These are phyloP conservation scores for Halesus radiatus DNA, from an alignment of 1,140 invertebrate species.

Conservation along the genomic window DNA sequence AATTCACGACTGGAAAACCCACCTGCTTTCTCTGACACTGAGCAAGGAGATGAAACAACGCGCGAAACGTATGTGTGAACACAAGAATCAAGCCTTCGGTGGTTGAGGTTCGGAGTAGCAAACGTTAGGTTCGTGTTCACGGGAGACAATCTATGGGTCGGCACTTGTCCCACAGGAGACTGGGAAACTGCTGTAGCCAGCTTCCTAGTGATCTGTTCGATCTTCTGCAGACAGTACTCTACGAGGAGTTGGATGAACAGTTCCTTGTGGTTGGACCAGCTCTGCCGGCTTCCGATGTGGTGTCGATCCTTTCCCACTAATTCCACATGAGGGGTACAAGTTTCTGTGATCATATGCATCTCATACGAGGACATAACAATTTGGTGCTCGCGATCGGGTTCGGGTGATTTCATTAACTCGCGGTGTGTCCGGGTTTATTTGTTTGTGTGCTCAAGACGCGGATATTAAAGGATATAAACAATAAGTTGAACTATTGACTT, in stretches of 20 bases:
- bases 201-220: neutral
- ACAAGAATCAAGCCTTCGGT: neutral
- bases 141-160: neutral
- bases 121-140: neutral
- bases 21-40: neutral
- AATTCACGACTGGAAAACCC: slow-evolving; percentile 5
- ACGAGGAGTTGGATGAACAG: slow-evolving; percentile 23
- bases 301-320: slow-evolving; percentile 22
- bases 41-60: neutral
- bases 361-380: slow-evolving; percentile 43
- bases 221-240: neutral
- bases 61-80: neutral
- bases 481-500: neutral
- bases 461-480: neutral
- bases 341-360: slow-evolving; percentile 38
- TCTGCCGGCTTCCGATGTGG: neutral
- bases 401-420: slow-evolving; percentile 15
- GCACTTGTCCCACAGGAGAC: neutral
- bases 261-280: slow-evolving; percentile 35
- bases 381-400: slow-evolving; percentile 36
- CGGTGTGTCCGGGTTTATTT: neutral
- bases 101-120: neutral
- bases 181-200: neutral
- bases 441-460: slow-evolving; percentile 2
- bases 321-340: slow-evolving; percentile 16